Conservation (phyloP, 2,797 vertebrate genomes). For the Melanotaenia boesemani region DNA sequence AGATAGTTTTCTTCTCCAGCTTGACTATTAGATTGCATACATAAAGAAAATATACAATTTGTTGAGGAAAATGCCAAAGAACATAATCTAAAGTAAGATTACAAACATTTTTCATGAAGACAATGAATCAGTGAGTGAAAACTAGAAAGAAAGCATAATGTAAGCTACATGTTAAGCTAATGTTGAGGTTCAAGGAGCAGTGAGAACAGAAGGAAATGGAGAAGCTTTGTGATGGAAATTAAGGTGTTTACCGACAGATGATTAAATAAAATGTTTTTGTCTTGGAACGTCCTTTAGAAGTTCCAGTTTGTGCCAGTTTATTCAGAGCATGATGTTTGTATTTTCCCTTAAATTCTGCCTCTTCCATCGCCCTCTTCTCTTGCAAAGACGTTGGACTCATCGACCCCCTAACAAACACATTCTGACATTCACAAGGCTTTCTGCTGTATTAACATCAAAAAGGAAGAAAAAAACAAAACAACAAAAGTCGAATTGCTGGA, state of each 20-base stretch:
- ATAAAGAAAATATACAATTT: too few relatives aligned
- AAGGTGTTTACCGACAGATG: background rate
- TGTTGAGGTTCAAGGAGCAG: background rate
- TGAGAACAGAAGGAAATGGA: background rate
- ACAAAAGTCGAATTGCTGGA: background rate
- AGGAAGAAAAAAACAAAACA: constrained; percentile 6
- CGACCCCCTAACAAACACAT: constrained; percentile 11
- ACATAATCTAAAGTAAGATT: too few relatives aligned
- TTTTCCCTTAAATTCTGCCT: background rate
- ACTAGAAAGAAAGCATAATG: background rate
- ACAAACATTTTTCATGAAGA: too few relatives aligned
- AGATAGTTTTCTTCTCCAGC: too few relatives aligned
- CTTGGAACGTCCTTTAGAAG: background rate
- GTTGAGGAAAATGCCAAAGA: too few relatives aligned
- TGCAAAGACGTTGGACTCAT: constrained; percentile 8
- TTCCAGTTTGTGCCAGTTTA: background rate
- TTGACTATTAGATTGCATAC: too few relatives aligned
- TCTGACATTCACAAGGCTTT: constrained; percentile 28
- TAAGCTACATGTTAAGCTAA: background rate
- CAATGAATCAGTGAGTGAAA: background rate
- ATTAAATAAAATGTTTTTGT: background rate
- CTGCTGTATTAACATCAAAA: constrained; percentile 11
- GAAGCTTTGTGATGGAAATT: background rate
- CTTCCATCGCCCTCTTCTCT: background rate
- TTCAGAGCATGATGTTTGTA: background rate